phyloP scores from a whole-genome alignment of 2,113 vertebrate genomes.

The Rhipidura dahli region DNA sequence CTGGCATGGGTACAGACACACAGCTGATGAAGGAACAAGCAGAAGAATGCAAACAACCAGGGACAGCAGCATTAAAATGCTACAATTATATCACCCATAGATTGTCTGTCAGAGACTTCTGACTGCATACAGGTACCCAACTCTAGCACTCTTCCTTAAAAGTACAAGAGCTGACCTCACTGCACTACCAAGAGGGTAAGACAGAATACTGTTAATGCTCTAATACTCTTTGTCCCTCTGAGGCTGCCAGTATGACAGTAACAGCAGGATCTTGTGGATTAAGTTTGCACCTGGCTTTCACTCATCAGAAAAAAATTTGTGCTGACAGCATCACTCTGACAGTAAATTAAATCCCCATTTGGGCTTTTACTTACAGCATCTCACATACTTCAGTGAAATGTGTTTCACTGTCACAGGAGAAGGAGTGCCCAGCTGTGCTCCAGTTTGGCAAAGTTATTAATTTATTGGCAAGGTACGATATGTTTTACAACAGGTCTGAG shows the following conservation, averaged over 20 bases:
- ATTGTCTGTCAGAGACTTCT: not conserved
- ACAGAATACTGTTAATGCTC: not conserved
- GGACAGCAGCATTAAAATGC: not conserved
- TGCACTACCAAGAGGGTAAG: not conserved
- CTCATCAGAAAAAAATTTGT: not conserved
- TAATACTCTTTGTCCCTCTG: not conserved
- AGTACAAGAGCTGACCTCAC: not conserved
- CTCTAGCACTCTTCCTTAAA: not conserved
- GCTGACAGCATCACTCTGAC: not conserved
- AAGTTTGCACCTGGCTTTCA: not conserved
- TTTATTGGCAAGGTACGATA: not conserved
- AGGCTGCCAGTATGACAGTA: not conserved
- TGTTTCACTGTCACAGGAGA: not conserved
- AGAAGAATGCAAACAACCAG: not conserved
- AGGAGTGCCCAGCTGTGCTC: not conserved
- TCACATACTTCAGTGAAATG: not conserved
- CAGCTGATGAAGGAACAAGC: not conserved
- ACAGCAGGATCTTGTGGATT: not conserved
- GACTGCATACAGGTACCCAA: not conserved
- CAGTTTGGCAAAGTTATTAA: not conserved
- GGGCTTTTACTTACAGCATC: not conserved
- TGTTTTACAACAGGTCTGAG: not conserved
- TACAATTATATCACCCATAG: not conserved
- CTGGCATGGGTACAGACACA: not conserved
- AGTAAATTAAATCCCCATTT: not conserved